Evolutionary conservation across 2,888 invertebrate genomes (phyloP).

Genomic region (Microplitis manilae): DNA sequence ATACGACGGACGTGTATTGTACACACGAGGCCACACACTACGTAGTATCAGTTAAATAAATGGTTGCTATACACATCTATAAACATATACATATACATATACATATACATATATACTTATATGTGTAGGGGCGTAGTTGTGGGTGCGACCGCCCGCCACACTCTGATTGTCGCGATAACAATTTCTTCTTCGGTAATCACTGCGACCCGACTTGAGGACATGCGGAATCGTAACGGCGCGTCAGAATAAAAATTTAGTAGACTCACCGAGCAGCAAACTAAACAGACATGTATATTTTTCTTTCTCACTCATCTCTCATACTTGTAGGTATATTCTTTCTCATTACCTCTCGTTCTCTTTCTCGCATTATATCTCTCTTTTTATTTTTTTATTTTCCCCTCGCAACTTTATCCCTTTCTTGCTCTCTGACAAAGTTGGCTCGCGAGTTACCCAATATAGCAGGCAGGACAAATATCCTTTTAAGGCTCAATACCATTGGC

Average conservation of each 20-base stretch:
- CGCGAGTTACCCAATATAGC: slow-evolving; percentile 68
- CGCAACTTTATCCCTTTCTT: slow-evolving; percentile 45
- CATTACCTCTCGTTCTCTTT: slow-evolving; percentile 5
- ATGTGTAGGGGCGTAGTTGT: slow-evolving; percentile 23
- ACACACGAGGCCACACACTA: slow-evolving; percentile 9
- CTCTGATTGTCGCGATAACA: slow-evolving; percentile 64
- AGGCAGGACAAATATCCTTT: slow-evolving; percentile 66
- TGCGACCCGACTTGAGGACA: slow-evolving; percentile 23
- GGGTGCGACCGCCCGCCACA: slow-evolving; percentile 57
- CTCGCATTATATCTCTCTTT: slow-evolving; percentile 48
- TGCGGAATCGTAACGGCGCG: slow-evolving; percentile 34
- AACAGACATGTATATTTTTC: not conserved
- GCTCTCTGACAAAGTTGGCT: slow-evolving; percentile 49
- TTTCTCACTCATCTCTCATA: slow-evolving; percentile 5
- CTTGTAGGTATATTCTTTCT: not conserved
- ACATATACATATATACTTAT: slow-evolving; percentile 1
- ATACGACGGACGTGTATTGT: slow-evolving; percentile 1
- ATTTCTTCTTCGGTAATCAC: slow-evolving; percentile 56
- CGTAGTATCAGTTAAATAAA: slow-evolving; percentile 2
- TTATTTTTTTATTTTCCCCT: slow-evolving; percentile 61
- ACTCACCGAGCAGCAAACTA: slow-evolving; percentile 5
- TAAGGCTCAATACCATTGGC: slow-evolving; percentile 64
- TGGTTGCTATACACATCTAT: not conserved
- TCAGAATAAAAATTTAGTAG: not conserved
- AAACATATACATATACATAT: not conserved